Evolutionary conservation across 2,113 vertebrate genomes (phyloP), one percentile per base, ranked within the genome.

Genomic region (Cyphomyrus plagiostoma): DNA sequence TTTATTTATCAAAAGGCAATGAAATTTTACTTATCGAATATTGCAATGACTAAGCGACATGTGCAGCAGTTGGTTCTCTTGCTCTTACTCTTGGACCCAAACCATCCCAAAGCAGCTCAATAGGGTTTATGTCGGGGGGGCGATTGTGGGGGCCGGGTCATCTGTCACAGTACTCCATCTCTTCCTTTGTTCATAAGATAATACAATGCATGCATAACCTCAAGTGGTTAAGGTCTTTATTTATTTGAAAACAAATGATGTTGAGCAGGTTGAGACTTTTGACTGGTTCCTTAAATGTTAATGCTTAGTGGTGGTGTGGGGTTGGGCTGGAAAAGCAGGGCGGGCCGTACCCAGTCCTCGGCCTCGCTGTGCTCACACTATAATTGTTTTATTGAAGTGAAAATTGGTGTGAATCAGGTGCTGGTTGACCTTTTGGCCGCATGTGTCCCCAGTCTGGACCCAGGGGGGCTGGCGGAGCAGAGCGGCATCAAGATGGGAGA

Each of bases 401-500:
- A 62, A 62, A 58, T 58, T 58, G n/a, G 62, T 13, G 62, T 70
- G n/a, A 70, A 4, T 13, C 62, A 30, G 62, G 26, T 70, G 62
- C 2, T 13, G 23, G n/a, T 11, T 70, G 62, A 30, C 1, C 62
- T 30, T 30, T 4, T 70, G 62, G n/a, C 9, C 0, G 1, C 62
- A 74, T 80, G 89, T 42, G 56, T 45, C 39, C 10, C 15, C 90
- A 99, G 98, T 93, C 93, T 99, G 93, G 98, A 99, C 92, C 98
- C 96, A 0, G 98, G 98, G 3, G 98, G 98, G 6, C 95, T 99
- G 91, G 98, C 98, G 0, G 98, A 99, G 77, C 97, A 97, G 92
- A 97, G 98, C 0, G 98, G 98, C 83, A 98, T 99, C 93, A 98
- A 98, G 92, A 98, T 99, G 93, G 98, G 98, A 1, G 98, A 99